These are phyloP conservation scores for Hydrophis major DNA, from an alignment of 2,797 vertebrate species.

Conservation along the genomic window DNA sequence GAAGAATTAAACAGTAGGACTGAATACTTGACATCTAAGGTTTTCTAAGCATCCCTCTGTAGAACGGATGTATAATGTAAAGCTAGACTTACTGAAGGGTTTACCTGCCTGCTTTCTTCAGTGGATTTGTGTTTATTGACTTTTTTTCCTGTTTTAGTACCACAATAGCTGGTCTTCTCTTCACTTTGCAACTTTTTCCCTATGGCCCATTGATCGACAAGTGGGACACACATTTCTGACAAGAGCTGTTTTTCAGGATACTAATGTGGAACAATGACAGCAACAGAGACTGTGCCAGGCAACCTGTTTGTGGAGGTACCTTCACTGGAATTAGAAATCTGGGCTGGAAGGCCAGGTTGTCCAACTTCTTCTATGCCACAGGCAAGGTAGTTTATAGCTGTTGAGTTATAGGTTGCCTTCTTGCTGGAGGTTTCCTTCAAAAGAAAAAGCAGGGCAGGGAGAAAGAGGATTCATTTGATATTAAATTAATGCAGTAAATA, in stretches of 20 bases:
- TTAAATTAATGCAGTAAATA: neutral
- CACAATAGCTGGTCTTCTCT: neutral
- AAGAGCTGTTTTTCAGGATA: neutral
- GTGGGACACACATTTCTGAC: neutral
- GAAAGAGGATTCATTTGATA: neutral
- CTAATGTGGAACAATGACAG: neutral
- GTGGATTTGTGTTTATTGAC: neutral
- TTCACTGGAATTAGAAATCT: neutral
- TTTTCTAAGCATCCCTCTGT: neutral
- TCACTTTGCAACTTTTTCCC: neutral
- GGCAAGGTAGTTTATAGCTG: neutral
- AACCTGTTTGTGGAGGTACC: neutral
- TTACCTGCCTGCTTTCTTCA: neutral
- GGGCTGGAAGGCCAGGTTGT: neutral
- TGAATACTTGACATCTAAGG: neutral
- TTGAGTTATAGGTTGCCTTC: neutral
- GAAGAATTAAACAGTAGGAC: too few relatives aligned
- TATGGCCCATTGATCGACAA: neutral
- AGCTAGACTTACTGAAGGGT: neutral
- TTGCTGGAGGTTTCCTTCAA: neutral
- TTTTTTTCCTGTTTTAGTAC: neutral
- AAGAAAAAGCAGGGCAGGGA: neutral
- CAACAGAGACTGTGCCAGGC: neutral
- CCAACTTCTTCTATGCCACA: neutral
- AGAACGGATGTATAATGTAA: neutral